Evolutionary conservation across 2,888 invertebrate genomes (phyloP), one percentile per base, ranked within the genome.

Genomic region (Orthonychiurus folsomi): DNA sequence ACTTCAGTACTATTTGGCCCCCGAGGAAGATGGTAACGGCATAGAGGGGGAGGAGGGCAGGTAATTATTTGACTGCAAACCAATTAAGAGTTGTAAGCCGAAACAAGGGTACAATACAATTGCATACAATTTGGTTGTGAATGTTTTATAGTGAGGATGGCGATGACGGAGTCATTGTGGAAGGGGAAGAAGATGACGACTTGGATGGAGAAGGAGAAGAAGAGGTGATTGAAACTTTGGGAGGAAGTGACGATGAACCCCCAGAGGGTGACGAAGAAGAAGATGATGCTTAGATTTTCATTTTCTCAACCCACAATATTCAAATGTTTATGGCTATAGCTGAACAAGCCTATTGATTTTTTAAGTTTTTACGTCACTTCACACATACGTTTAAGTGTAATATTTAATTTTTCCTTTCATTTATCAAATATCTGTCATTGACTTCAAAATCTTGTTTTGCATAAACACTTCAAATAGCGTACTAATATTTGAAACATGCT

Each of bases 11-110:
- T 90, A 86, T 78, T 78, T 89, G 72, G 81, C 83, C 65, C 86
- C 88, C 68, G 88, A 88, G 75, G 85, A 86, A 74, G 87, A 87
- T 73, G 86, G 86, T 74, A 86, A 86, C 75, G 86, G 85, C 20
- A 80, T 84, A 56, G 85, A 84, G 64, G 82, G 80, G 5, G 78
- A 66, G 26, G 52, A 20, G 52, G 52, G 63, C 62, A 65, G 64
- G 64, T 62, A 52, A 21, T 47, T 37, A 15, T 15, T 48, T 48
- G 15, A 48, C n/a, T 48, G n/a, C 12, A 15, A 12, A 12, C n/a
- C n/a, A 48, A 48, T 48, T n/a, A 12, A n/a, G n/a, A 15, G 12
- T 48, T 48, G n/a, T 15, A n/a, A 48, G n/a, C 48, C n/a, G 52
- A 52, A 52, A 52, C 15, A 5, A 37, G 15, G 37, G 37, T 37